Evolutionary conservation across 2,113 vertebrate species (phyloP).

Genomic region (Tiliqua scincoides): DNA sequence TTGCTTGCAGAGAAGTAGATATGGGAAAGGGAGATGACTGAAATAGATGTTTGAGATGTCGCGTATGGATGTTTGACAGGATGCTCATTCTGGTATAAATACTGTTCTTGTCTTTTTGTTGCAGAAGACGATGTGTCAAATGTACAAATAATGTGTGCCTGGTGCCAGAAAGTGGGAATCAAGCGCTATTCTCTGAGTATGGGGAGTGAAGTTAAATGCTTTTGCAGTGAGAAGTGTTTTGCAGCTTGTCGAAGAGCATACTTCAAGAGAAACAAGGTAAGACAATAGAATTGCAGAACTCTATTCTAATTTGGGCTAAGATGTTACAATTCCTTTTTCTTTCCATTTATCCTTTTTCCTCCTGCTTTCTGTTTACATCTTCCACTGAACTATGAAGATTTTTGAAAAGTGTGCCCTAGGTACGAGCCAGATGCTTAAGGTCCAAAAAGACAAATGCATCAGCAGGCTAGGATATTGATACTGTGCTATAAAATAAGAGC

Average conservation of each 20-base stretch:
- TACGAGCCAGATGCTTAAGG: conserved; percentile 65
- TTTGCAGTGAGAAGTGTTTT: conserved; percentile 99
- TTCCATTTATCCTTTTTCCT: conserved; percentile 55
- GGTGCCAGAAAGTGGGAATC: conserved; percentile 99
- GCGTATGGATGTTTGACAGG: conserved; percentile 67
- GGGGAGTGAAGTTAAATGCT: conserved; percentile 99
- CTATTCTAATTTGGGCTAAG: conserved; percentile 33
- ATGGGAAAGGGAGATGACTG: conserved; percentile 36
- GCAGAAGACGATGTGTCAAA: conserved; percentile 96
- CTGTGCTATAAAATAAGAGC: conserved; percentile 17
- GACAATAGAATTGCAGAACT: conserved; percentile 68
- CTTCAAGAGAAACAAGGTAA: conserved; percentile 99
- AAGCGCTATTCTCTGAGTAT: conserved; percentile 99
- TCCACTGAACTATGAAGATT: conserved; percentile 67
- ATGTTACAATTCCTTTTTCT: conserved; percentile 34
- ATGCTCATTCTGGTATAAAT: conserved; percentile 78
- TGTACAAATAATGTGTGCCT: conserved; percentile 99
- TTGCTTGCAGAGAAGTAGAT: conserved; percentile 30
- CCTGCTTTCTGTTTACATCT: conserved; percentile 61
- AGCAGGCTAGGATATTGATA: not conserved
- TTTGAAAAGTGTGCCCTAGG: conserved; percentile 55
- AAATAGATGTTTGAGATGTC: conserved; percentile 51
- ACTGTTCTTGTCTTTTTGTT: conserved; percentile 81
- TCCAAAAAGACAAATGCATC: conserved; percentile 66
- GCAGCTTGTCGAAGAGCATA: conserved; percentile 98